Conservation (phyloP, 2,797 vertebrate species). For the Varecia variegata region DNA sequence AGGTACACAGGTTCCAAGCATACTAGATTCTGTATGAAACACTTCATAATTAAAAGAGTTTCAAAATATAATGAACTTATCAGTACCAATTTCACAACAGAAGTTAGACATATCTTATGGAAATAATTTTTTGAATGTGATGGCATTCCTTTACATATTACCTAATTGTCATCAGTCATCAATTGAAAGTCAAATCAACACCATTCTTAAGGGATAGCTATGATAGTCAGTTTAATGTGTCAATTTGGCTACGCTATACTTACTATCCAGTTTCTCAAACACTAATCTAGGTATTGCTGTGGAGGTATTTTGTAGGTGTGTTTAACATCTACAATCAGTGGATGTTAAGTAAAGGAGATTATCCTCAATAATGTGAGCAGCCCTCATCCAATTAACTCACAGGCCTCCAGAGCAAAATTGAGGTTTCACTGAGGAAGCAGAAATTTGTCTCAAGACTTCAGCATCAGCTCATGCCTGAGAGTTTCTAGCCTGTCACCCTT, state of each 20-base stretch:
- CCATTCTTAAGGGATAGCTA: neutral
- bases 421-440: neutral
- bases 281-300: neutral
- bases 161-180: neutral
- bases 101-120: neutral
- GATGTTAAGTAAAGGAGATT: neutral
- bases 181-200: neutral
- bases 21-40: neutral
- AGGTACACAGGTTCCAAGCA: neutral
- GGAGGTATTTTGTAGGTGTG: neutral
- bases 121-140: neutral
- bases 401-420: neutral
- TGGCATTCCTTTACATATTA: neutral
- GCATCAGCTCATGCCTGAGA: neutral
- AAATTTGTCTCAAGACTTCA: neutral
- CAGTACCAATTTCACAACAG: neutral
- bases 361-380: neutral
- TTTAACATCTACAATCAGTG: neutral
- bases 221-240: neutral
- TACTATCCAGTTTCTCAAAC: neutral
- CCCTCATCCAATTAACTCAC: neutral
- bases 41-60: constrained; percentile 8
- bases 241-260: neutral
- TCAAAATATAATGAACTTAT: neutral
- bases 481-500: neutral